These are phyloP conservation scores for Sclerurus mexicanus DNA, from an alignment of 2,113 vertebrate genomes.

Conservation along the genomic window DNA sequence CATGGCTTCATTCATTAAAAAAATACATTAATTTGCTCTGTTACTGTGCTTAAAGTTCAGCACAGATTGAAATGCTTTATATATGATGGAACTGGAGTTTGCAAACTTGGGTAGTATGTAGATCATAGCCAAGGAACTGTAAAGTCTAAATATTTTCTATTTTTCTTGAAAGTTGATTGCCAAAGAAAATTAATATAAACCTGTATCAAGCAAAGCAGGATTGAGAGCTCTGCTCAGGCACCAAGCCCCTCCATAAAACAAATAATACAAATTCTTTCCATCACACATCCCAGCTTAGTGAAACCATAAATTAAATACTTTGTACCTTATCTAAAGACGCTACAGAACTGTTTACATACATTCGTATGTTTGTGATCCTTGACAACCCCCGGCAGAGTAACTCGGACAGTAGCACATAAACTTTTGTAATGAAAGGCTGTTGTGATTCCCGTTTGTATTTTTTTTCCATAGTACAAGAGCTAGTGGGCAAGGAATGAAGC, in stretches of 20 bases:
- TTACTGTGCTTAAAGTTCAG: not conserved
- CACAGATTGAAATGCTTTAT: not conserved
- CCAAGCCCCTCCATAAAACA: not conserved
- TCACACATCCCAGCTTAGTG: not conserved
- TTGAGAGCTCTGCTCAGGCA: not conserved
- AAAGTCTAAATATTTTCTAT: not conserved
- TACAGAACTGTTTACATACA: not conserved
- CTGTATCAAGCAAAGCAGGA: not conserved
- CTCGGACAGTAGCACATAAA: not conserved
- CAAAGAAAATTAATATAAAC: not conserved
- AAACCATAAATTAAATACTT: not conserved
- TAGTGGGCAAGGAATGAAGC: not conserved
- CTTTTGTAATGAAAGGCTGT: not conserved
- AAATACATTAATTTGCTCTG: not conserved
- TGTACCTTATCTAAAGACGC: not conserved
- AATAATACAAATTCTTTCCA: not conserved
- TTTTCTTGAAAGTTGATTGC: not conserved
- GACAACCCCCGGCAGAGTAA: not conserved
- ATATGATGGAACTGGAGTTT: not conserved
- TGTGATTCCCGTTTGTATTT: not conserved
- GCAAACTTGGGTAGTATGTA: not conserved
- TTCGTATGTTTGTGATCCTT: accelerated
- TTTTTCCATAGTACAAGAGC: not conserved
- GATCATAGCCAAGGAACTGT: not conserved
- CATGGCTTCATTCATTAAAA: not conserved